Base-by-base conservation (phyloP, 2,797 vertebrate genomes). In the Tinamus major region DNA sequence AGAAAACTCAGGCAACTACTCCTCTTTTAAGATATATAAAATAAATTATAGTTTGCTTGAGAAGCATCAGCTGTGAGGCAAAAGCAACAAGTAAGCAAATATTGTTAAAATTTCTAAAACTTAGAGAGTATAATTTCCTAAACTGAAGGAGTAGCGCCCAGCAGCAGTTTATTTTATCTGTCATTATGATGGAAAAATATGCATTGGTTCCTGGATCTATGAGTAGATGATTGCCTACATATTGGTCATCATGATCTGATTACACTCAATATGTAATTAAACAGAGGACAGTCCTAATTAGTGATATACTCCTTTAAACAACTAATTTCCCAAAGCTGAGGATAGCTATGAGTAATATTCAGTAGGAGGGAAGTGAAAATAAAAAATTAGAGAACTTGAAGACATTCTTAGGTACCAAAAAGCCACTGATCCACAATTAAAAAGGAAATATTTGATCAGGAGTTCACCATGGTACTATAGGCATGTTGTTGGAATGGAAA, bases 361-460 rank as follows among this genome's bases (percentile, higher is more conserved):
- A 93, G 48, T 53, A 82, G 35, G 58, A 87, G 48, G 31, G 15
- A 93, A 89, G 94, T 41, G 27, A 15, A 91, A 89, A 90, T 53
- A 82, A 64, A 87, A 90, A 81, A 3, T 56, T 79, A 93, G 61
- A 85, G 37, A 90, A 89, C 1, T 13, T 87, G 48, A 90, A 85
- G 21, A 44, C 46, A 49, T 87, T 87, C 41, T 70, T 75, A 82
- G 33, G 81, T 94, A 29, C 44, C 29, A 63, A 90, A 95, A 90
- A 67, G 6, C 7, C 46, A 59, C 46, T 74, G 15, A 21, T 92
- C 21, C 44, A 68, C 24, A 78, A 41, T 58, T 26, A 75, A 82
- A n/a, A 89, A 64, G 68, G n/a, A 27, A 87, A 77, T 48, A 48
- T 56, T 76, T 82, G 71, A 44, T 53, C 10, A 39, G 53, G 14